Evolutionary conservation across 2,888 invertebrate species (phyloP).

Genomic region (Blastobasis adustella): DNA sequence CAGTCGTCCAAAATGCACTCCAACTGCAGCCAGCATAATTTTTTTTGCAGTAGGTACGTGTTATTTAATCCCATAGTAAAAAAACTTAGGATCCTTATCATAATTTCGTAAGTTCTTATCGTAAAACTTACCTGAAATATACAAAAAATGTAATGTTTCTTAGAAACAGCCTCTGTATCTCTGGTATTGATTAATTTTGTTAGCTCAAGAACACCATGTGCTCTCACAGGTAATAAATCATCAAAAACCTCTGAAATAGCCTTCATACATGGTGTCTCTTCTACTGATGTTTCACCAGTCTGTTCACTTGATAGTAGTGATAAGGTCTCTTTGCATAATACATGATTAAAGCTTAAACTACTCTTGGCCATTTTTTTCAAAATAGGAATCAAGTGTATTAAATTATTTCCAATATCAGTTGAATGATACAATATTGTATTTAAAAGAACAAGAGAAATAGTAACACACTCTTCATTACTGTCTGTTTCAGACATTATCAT

Average conservation of each 20-base stretch:
- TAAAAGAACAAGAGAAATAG: constrained; percentile 54
- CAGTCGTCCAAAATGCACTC: too few relatives aligned
- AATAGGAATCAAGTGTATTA: constrained; percentile 34
- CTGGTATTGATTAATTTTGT: constrained; percentile 80
- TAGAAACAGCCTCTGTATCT: constrained; percentile 77
- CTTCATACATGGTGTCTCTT: constrained; percentile 66
- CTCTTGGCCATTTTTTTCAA: constrained; percentile 34
- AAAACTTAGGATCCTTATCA: too few relatives aligned
- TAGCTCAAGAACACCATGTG: constrained; percentile 84
- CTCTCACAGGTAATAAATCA: constrained; percentile 84
- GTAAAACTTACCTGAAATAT: constrained; percentile 78
- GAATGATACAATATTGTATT: constrained; percentile 52
- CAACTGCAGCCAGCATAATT: too few relatives aligned
- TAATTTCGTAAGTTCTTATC: too few relatives aligned
- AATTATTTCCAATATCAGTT: constrained; percentile 31
- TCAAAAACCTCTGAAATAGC: constrained; percentile 82
- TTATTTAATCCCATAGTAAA: too few relatives aligned
- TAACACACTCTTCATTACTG: constrained; percentile 50
- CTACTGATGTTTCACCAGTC: constrained; percentile 15
- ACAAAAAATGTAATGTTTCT: constrained; percentile 79
- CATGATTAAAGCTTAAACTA: constrained; percentile 32
- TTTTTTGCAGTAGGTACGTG: too few relatives aligned
- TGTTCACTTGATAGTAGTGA: constrained; percentile 33
- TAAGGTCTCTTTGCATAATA: constrained; percentile 51
- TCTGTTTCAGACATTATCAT: constrained; percentile 40